phyloP scores from a whole-genome alignment of 2,888 invertebrate genomes.

The Euproctis similis region DNA sequence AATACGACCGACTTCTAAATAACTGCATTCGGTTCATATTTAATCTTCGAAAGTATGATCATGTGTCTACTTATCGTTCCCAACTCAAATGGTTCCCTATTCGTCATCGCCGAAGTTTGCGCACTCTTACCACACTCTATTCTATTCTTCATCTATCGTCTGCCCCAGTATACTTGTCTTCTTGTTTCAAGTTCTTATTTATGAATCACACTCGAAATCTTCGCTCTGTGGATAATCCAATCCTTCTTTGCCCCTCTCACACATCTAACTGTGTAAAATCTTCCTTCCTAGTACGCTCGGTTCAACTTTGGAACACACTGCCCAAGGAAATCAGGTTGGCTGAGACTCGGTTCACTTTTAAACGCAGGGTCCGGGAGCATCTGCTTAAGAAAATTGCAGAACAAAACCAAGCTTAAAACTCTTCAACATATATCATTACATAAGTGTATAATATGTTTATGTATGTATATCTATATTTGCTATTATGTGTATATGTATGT shows the following conservation, averaged over 20 bases:
- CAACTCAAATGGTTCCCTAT: not conserved
- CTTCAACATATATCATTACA: no score
- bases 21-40: slow-evolving; percentile 1
- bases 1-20: not conserved
- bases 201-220: not conserved
- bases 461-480: no score
- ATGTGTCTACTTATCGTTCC: not conserved
- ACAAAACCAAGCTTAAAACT: no score
- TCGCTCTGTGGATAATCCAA: not conserved
- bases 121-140: not conserved
- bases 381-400: no score
- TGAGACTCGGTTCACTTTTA: not conserved
- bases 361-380: no score
- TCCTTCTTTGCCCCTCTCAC: not conserved
- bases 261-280: not conserved
- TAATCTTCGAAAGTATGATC: not conserved
- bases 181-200: not conserved
- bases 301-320: not conserved
- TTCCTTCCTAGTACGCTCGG: not conserved
- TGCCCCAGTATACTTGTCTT: not conserved
- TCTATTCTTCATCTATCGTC: not conserved
- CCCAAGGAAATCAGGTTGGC: not conserved
- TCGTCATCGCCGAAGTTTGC: not conserved
- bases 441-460: no score
- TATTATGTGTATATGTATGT: not conserved